A percentile compares a stretch with the other conserved stretches of the same genome.
Conservation (phyloP, 2,888 invertebrate genomes). For the Parnassius smintheus region DNA sequence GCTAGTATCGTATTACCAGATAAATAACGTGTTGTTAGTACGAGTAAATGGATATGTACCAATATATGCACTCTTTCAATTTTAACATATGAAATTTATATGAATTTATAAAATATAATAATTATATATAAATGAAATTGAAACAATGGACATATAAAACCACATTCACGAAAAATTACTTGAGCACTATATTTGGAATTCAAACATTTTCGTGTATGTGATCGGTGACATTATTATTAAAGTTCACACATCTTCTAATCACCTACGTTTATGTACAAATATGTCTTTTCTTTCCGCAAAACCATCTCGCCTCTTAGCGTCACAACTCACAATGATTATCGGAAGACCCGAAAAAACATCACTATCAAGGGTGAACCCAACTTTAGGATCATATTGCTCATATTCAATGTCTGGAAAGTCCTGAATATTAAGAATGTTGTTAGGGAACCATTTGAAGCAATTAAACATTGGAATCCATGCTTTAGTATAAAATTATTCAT, state of each 20-base stretch:
- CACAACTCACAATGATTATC: constrained; percentile 52
- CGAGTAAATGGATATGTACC: constrained; percentile 39
- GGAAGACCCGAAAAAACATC: constrained; percentile 46
- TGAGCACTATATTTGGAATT: neutral
- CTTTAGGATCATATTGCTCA: constrained; percentile 64
- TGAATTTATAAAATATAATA: constrained; percentile 20
- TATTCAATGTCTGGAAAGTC: constrained; percentile 58
- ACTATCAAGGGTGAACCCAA: constrained; percentile 64
- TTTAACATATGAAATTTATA: constrained; percentile 32
- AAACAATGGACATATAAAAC: constrained; percentile 37
- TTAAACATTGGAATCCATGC: constrained; percentile 46
- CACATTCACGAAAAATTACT: constrained; percentile 33
- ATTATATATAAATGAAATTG: constrained; percentile 28
- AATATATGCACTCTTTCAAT: constrained; percentile 54
- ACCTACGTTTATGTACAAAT: constrained; percentile 70
- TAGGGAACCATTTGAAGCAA: constrained; percentile 46
- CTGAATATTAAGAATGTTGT: constrained; percentile 68
- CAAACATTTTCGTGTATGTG: constrained; percentile 47
- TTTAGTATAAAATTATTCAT: constrained; percentile 45
- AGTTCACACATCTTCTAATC: constrained; percentile 58
- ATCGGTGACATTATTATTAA: constrained; percentile 40
- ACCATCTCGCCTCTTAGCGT: constrained; percentile 48
- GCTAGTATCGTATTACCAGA: constrained; percentile 56
- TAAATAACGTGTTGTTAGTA: constrained; percentile 70
- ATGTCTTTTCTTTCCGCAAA: constrained; percentile 44